Evolutionary conservation across 2,113 vertebrate genomes (phyloP), one percentile per base, ranked within the genome.

Genomic region (Alaudala cheleensis): DNA sequence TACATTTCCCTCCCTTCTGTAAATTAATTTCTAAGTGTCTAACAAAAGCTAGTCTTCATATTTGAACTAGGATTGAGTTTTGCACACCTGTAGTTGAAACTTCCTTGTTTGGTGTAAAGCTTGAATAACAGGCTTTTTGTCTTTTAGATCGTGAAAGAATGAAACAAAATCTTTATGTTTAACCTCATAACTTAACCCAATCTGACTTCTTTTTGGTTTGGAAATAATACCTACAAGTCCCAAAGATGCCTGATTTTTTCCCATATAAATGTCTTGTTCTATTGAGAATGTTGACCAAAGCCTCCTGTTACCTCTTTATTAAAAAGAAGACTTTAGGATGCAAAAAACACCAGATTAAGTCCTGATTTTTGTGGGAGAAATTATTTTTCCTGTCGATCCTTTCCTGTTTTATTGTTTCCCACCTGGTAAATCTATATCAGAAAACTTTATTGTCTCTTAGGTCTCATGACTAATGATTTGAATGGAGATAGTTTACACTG

Each of bases 1-100:
- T 83, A 94, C 70, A 45, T 95, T 95, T 96, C 73, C 70, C 40
- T 71, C 53, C 79, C 11, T 82, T 53, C 92, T 26, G 5, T 33
- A 83, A 72, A 72, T 50, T 33, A 13, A 86, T 95, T 97, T 92
- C 28, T 85, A 91, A 83, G 7, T n/a, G n/a, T 91, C 33, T 33
- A 81, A 67, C 61, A 24, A 87, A 88, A 94, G 40, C 3, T 24
- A 85, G 51, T 78, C 62, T 57, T 81, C 69, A 71, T 24, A 42
- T 76, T 65, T 74, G 81, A 39, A 31, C 3, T 33, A 56, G 39
- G 14, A 5, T 89, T 72, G 16, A 17, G 10, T 80, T 80, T 95
- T 50, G 51, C 69, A 93, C 33, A 60, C 3, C 16, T 1, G 4
- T 28, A 16, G 21, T 22, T 69, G 24, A 49, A 73, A 44, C 12